Evolutionary conservation across 2,888 invertebrate species (phyloP), one percentile per base, ranked within the genome.

Genomic region (Trachelus iudaicus): DNA sequence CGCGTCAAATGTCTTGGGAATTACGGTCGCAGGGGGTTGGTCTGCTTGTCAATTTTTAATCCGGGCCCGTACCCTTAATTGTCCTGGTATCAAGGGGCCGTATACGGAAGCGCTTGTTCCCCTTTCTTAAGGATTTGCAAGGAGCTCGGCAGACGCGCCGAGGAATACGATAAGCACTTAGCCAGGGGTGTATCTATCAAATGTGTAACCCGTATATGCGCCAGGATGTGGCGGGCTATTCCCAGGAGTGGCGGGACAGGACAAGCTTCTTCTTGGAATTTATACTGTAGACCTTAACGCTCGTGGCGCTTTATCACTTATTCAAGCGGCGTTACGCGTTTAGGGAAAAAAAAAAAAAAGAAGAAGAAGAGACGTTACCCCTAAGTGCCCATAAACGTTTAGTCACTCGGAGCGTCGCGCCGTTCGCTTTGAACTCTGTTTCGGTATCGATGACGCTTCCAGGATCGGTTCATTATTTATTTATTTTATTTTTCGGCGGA

Each of bases 91-190:
- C 15, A 15, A 40, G 40, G 40, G 40, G 15, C 15, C 40, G 40
- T 40, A 15, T 1, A 1, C 40, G 13, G 40, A 4, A 40, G 15
- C 15, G 15, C 40, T 15, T 40, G 6, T 40, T 37, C 13, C 37
- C 0, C 40, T 15, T 40, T 6, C 40, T 15, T 40, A 15, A 40
- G 40, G 40, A 40, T 40, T 40, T 40, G 4, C 40, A 2, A 40
- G 15, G 40, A 15, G 40, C 40, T 37, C 30, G 30, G 15, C 69
- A 33, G 69, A 69, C 69, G 69, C 30, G 69, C 4, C 80, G 80
- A 86, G 90, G 90, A 90, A 91, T 91, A 90, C 90, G 90, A 91
- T 91, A 90, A 90, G 90, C 90, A 90, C 90, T 90, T 90, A 89
- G 89, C 86, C 86, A 79, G 73, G 82, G 86, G 86, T 85, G 87